Conservation (phyloP, 2,797 vertebrate species). For the Eulemur mongoz region DNA sequence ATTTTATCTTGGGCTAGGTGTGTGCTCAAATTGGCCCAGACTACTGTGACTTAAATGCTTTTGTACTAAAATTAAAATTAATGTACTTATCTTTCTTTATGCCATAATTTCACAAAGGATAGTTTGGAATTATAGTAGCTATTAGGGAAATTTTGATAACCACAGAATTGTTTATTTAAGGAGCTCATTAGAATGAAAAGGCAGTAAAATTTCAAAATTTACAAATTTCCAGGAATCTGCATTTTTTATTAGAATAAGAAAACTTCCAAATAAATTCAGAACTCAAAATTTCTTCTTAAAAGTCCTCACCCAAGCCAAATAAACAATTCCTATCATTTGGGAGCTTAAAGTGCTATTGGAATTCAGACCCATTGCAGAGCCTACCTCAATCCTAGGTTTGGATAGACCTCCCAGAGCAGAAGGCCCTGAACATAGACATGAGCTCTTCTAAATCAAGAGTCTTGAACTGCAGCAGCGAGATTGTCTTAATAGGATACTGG, state of each 20-base stretch:
- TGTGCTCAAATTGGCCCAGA: neutral
- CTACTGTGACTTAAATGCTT: neutral
- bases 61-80: neutral
- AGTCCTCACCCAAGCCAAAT: neutral
- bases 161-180: neutral
- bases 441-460: neutral
- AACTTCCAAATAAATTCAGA: neutral
- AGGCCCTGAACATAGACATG: neutral
- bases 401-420: neutral
- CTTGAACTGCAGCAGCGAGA: neutral
- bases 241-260: neutral
- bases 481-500: neutral
- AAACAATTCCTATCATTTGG: neutral
- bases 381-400: neutral
- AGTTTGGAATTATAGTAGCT: neutral
- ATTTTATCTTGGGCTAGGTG: neutral
- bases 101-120: neutral
- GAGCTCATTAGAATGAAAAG: neutral
- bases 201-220: neutral
- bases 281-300: neutral
- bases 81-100: neutral
- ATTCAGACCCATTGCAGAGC: neutral
- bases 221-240: neutral
- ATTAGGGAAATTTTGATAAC: neutral
- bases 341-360: neutral